phyloP scores from a whole-genome alignment of 2,113 vertebrate species.

The Phalacrocorax aristotelis region DNA sequence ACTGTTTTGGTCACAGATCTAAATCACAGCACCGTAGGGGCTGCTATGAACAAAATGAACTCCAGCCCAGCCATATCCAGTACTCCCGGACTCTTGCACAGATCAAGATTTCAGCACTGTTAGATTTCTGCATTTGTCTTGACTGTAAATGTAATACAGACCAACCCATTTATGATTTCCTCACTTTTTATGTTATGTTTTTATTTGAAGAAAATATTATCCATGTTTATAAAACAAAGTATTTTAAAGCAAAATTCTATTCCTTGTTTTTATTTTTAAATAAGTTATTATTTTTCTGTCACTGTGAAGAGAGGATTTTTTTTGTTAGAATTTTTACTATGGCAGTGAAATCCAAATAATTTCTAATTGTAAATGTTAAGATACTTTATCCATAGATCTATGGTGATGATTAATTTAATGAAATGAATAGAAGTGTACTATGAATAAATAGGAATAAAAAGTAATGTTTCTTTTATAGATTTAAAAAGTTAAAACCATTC shows the following conservation, averaged over 20 bases:
- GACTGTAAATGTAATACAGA: not conserved
- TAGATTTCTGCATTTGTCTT: not conserved
- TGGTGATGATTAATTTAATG: not conserved
- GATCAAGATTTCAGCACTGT: not conserved
- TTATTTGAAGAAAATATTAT: not conserved
- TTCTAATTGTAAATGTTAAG: not conserved
- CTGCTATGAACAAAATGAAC: not conserved
- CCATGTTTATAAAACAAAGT: not conserved
- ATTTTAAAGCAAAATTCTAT: not conserved
- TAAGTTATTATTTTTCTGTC: not conserved
- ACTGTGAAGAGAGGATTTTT: not conserved
- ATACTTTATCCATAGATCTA: not conserved
- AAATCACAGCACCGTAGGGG: not conserved
- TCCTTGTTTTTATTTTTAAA: not conserved
- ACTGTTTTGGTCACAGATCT: not conserved
- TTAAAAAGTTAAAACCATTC: not conserved
- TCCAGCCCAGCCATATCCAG: not conserved
- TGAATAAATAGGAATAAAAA: not conserved
- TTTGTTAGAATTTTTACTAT: not conserved
- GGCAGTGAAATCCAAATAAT: not conserved
- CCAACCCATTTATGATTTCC: not conserved
- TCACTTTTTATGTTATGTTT: not conserved
- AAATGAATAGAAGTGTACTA: not conserved
- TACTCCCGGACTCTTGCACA: not conserved
- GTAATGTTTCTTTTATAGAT: not conserved